Evolutionary conservation across 2,888 invertebrate species (phyloP), one percentile per base, ranked within the genome.

Genomic region (Erebia aethiops): DNA sequence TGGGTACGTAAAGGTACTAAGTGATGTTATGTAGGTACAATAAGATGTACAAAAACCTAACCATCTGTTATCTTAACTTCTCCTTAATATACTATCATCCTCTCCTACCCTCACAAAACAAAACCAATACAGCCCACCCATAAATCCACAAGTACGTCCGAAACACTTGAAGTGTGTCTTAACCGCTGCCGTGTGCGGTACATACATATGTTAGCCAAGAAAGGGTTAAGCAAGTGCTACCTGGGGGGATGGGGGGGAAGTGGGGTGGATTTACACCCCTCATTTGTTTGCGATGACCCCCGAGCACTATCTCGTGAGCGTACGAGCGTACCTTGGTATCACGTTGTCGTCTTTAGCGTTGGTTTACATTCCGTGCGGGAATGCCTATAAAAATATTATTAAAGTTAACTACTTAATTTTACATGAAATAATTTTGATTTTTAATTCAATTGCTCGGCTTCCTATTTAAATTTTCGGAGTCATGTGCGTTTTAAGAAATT

Each of bases 231-330:
- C 87, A 87, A 87, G 87, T 85, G 82, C 86, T 87, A 89, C 89
- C 89, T 87, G 84, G 74, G 71, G 74, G 70, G 75, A 63, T 79
- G 76, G 74, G 54, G 78, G 77, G 78, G 81, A 78, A 14, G 58
- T 67, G 77, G 88, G 89, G 91, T 87, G 94, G 94, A 94, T 94
- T 94, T 94, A 94, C 94, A 92, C 94, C 92, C 94, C 94, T 95
- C 95, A 94, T 95, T 95, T 95, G 94, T 95, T 95, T 95, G 94
- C 94, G 94, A 94, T 95, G 95, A 95, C 94, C 94, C 94, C 92
- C 87, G 79, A 87, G 87, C 84, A 87, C 86, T 91, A 90, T 90
- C 90, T 90, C 79, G 81, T 79, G 81, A 83, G 83, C 83, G 84
- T 82, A 83, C 77, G 67, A 67, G 67, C 76, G 80, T 80, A 81